Evolutionary conservation across 2,888 invertebrate genomes (phyloP).

Genomic region (Drosophila affinis): DNA sequence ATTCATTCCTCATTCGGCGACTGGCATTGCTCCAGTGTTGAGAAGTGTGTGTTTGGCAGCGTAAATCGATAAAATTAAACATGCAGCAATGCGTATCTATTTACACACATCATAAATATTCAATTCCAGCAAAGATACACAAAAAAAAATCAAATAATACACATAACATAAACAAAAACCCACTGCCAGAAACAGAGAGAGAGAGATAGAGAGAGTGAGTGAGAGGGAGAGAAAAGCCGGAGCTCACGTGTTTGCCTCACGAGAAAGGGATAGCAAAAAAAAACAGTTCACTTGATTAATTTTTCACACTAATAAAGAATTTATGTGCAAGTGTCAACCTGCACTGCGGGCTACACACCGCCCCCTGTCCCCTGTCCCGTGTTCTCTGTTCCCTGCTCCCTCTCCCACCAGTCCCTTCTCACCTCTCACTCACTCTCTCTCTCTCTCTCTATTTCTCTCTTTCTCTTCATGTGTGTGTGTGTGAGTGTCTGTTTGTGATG

Average conservation of each 20-base stretch:
- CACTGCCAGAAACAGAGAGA: slow-evolving; percentile 14
- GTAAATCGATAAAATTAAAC: slow-evolving; percentile 71
- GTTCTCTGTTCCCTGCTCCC: background rate
- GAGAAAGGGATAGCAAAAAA: slow-evolving; percentile 12
- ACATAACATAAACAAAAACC: slow-evolving; percentile 24
- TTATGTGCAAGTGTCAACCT: slow-evolving; percentile 77
- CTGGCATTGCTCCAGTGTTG: slow-evolving; percentile 20
- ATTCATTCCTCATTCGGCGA: background rate
- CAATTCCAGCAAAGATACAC: slow-evolving; percentile 51
- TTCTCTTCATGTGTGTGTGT: background rate
- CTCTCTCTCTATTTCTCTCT: background rate
- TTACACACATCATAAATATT: slow-evolving; percentile 75
- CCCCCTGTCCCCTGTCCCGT: slow-evolving; percentile 5
- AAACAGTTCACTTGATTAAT: slow-evolving; percentile 75
- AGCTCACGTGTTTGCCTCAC: background rate
- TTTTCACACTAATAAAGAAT: slow-evolving; percentile 79
- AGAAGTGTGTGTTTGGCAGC: slow-evolving; percentile 84
- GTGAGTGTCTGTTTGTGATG: slow-evolving; percentile 10
- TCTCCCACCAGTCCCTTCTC: slow-evolving; percentile 22
- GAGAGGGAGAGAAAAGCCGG: slow-evolving; percentile 8
- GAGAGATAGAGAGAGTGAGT: slow-evolving; percentile 17
- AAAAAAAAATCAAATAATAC: slow-evolving; percentile 27
- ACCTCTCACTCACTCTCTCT: background rate
- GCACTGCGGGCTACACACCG: slow-evolving; percentile 58
- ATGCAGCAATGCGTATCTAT: slow-evolving; percentile 76